Evolutionary conservation across 2,797 vertebrate genomes (phyloP).

Genomic region (Pantherophis vulpinus): DNA sequence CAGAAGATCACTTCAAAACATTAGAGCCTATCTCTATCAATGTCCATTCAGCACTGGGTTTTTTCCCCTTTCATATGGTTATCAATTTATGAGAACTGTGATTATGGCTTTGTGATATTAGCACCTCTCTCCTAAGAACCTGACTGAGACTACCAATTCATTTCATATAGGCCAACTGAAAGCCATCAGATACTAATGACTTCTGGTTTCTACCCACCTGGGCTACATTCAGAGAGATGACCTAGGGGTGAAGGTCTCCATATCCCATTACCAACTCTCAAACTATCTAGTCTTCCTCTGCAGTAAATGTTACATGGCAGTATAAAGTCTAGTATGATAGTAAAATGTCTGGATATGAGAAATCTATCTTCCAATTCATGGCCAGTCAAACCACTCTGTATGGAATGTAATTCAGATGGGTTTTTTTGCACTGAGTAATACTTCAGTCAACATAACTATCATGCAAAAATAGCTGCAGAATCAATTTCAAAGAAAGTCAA

Average conservation of each 20-base stretch:
- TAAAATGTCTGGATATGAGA: slow-evolving; percentile 28
- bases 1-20: neutral
- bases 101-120: slow-evolving; percentile 28
- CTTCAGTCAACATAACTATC: slow-evolving; percentile 30
- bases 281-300: slow-evolving; percentile 38
- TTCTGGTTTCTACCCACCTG: slow-evolving; percentile 63
- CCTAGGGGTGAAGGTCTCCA: slow-evolving; percentile 65
- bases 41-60: neutral
- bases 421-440: slow-evolving; percentile 26
- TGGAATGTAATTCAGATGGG: slow-evolving; percentile 17
- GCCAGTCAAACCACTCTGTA: slow-evolving; percentile 28
- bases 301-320: slow-evolving; percentile 27
- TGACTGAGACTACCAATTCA: slow-evolving; percentile 53
- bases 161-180: slow-evolving; percentile 55
- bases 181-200: slow-evolving; percentile 57
- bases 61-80: slow-evolving; percentile 2
- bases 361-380: slow-evolving; percentile 41
- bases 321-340: slow-evolving; percentile 42
- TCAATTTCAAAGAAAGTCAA: neutral
- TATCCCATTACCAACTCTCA: slow-evolving; percentile 57
- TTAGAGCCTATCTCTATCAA: slow-evolving; percentile 2
- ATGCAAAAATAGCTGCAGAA: neutral
- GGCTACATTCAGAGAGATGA: slow-evolving; percentile 57
- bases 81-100: neutral
- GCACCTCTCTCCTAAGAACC: slow-evolving; percentile 21